Percentiles rank a stretch among this genome's conserved stretches.
These are phyloP conservation scores for Sphecodes monilicornis DNA, from an alignment of 2,888 invertebrate species.

Conservation along the genomic window DNA sequence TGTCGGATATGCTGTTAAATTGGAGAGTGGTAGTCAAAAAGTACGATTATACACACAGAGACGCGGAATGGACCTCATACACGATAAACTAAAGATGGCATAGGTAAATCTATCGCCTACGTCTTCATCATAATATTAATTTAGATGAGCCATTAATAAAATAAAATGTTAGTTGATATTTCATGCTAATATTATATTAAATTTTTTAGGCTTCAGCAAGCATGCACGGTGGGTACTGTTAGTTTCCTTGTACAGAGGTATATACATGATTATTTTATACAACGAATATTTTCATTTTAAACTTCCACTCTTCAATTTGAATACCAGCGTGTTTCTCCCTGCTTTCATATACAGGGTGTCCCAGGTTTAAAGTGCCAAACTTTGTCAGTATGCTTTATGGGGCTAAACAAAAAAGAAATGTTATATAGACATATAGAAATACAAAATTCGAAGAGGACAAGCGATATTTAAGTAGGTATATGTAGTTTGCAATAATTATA, in stretches of 20 bases:
- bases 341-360: not conserved
- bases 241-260: not conserved
- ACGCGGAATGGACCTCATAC: not conserved
- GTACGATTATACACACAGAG: not conserved
- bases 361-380: too few relatives aligned
- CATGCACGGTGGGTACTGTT: conserved; percentile 43
- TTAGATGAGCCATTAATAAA: not conserved
- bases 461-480: too few relatives aligned
- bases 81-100: not conserved
- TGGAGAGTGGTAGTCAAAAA: conserved; percentile 56
- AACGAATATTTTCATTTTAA: not conserved
- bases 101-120: not conserved
- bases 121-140: not conserved
- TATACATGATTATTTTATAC: not conserved
- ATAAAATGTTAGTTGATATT: conserved; percentile 33
- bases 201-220: not conserved
- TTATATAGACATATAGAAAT: too few relatives aligned
- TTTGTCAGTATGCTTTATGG: too few relatives aligned
- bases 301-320: conserved; percentile 56
- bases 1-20: conserved; percentile 65
- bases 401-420: too few relatives aligned
- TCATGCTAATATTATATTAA: conserved; percentile 11
- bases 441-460: too few relatives aligned
- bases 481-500: too few relatives aligned
- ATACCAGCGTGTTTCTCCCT: not conserved